phyloP scores from a whole-genome alignment of 2,797 vertebrate genomes.

The Hemibagrus guttatus region DNA sequence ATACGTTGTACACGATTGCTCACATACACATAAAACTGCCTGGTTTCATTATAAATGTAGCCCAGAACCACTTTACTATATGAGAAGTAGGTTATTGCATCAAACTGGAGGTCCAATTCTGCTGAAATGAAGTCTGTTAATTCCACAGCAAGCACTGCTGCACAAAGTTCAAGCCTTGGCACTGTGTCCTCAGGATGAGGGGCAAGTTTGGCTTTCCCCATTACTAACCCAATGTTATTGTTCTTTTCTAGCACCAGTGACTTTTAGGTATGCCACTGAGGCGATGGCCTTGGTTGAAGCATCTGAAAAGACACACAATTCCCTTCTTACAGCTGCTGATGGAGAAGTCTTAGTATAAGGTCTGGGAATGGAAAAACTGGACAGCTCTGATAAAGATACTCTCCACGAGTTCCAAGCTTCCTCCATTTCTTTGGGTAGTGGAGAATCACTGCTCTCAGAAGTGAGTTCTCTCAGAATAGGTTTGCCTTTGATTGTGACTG shows the following conservation, averaged over 20 bases:
- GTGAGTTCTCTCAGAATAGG: background rate
- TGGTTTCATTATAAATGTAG: background rate
- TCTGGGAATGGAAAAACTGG: constrained; percentile 11
- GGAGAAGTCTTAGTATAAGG: background rate
- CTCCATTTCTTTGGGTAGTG: background rate
- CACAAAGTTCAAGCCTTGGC: background rate
- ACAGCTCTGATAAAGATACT: constrained; percentile 31
- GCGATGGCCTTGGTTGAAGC: background rate
- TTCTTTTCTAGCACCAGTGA: background rate
- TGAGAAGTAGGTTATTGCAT: background rate
- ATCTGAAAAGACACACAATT: background rate
- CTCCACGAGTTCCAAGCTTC: constrained; percentile 31
- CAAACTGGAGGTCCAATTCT: background rate
- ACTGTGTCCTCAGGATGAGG: background rate
- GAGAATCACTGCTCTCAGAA: background rate
- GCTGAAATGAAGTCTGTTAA: background rate
- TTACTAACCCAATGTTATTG: background rate
- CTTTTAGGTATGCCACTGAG: background rate
- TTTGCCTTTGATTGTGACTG: background rate
- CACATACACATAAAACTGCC: background rate
- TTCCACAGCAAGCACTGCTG: background rate
- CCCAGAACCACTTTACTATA: background rate
- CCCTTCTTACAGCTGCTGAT: too few species aligned
- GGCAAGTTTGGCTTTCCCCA: background rate
- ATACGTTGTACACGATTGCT: background rate